Conservation (phyloP, 1,140 invertebrate genomes). For the Tetramorium simillimum region DNA sequence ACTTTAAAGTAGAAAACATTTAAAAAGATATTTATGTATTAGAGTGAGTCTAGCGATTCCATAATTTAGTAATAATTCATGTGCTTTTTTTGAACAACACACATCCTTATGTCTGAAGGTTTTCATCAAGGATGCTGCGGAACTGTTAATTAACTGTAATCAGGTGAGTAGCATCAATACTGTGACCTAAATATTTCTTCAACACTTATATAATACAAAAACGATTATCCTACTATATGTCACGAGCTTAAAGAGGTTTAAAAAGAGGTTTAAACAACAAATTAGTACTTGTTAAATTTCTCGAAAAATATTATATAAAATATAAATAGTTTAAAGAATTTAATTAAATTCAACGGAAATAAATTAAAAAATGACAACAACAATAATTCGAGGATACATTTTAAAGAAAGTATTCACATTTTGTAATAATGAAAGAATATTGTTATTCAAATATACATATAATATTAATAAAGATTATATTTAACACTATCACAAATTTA, state of each 20-base stretch:
- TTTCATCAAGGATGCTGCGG: constrained; percentile 13
- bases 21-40: not conserved
- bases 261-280: not conserved
- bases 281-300: not conserved
- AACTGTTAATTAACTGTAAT: constrained; percentile 40
- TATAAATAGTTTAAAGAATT: not conserved
- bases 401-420: not conserved
- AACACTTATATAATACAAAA: constrained; percentile 39
- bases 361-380: not conserved
- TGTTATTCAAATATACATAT: not conserved
- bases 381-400: not conserved
- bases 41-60: not conserved
- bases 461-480: constrained; percentile 6
- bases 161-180: constrained; percentile 49
- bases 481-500: not conserved
- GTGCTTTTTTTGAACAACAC: not conserved
- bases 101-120: constrained; percentile 19
- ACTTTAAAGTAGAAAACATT: not conserved
- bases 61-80: constrained; percentile 15
- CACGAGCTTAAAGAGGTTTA: not conserved
- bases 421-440: not conserved
- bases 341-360: not conserved
- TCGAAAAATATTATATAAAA: not conserved
- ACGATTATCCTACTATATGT: not conserved
- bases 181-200: constrained; percentile 49